phyloP scores from a whole-genome alignment of 2,797 vertebrate genomes.

The Chrysocyon brachyurus region DNA sequence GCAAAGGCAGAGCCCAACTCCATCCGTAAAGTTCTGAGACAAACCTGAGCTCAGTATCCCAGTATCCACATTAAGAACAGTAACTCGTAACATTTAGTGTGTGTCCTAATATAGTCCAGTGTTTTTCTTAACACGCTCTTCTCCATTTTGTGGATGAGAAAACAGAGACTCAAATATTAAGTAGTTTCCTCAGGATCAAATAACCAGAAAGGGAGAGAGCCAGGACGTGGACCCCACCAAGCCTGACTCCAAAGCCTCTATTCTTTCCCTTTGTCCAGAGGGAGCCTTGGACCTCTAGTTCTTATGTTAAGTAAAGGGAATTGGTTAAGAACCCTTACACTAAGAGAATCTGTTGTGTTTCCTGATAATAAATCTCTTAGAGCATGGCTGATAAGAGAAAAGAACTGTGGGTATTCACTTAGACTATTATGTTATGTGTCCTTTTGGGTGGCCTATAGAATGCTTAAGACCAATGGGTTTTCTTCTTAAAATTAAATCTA shows the following conservation, averaged over 20 bases:
- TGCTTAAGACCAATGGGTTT: background rate
- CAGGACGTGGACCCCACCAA: background rate
- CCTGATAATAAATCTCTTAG: background rate
- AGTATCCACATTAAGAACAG: background rate
- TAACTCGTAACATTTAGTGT: background rate
- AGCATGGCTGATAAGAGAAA: background rate
- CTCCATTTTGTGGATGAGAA: background rate
- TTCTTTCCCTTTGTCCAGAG: background rate
- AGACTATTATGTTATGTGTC: background rate
- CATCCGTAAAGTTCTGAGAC: background rate
- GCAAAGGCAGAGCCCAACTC: background rate
- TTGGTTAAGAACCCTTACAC: background rate
- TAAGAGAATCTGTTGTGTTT: background rate
- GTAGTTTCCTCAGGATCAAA: background rate
- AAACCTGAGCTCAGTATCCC: background rate
- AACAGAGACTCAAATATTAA: background rate
- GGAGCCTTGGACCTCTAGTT: background rate
- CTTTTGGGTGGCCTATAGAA: background rate
- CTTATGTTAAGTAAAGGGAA: background rate
- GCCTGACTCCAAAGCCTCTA: background rate
- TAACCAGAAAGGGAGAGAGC: background rate
- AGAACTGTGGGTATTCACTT: background rate
- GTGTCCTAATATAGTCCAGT: background rate
- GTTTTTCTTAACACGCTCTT: background rate
- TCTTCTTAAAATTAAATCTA: background rate